Percentiles rank a stretch among this genome's conserved stretches.
Conservation (phyloP, 2,888 invertebrate genomes). For the Amiota mariae region DNA sequence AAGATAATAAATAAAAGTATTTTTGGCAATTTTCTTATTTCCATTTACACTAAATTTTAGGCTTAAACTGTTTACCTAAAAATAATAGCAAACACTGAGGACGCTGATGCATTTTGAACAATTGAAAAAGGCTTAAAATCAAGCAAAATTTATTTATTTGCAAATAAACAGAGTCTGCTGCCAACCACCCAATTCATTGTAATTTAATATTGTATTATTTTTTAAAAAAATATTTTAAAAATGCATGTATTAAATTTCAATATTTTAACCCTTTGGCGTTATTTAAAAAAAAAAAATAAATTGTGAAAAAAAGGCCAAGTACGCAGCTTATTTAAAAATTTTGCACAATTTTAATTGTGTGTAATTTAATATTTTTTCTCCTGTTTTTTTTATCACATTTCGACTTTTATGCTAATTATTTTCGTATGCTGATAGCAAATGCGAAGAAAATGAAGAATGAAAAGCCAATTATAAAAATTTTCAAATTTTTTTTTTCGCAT, state of each 20-base stretch:
- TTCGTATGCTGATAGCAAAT: conserved; percentile 45
- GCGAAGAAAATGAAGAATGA: conserved; percentile 27
- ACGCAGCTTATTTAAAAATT: conserved; percentile 45
- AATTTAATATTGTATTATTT: not conserved
- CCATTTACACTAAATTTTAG: conserved; percentile 45
- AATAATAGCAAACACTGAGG: conserved; percentile 27
- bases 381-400: conserved; percentile 37
- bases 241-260: conserved; percentile 3
- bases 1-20: conserved; percentile 8
- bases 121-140: conserved; percentile 25
- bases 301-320: conserved; percentile 42
- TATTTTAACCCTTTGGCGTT: conserved; percentile 44
- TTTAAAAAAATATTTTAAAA: conserved; percentile 1
- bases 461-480: conserved; percentile 64
- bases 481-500: conserved; percentile 45
- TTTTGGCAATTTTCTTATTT: not conserved
- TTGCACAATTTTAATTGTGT: conserved; percentile 59
- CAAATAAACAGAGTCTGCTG: not conserved
- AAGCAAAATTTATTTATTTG: not conserved
- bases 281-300: not conserved
- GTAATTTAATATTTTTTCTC: conserved; percentile 63
- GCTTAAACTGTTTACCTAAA: conserved; percentile 58
- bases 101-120: conserved; percentile 5
- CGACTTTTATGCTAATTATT: conserved; percentile 61
- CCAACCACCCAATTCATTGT: not conserved